Percentiles rank a stretch among this genome's conserved stretches.
phyloP scores from a whole-genome alignment of 1,140 invertebrate species.

The Drosophila seguyi region DNA sequence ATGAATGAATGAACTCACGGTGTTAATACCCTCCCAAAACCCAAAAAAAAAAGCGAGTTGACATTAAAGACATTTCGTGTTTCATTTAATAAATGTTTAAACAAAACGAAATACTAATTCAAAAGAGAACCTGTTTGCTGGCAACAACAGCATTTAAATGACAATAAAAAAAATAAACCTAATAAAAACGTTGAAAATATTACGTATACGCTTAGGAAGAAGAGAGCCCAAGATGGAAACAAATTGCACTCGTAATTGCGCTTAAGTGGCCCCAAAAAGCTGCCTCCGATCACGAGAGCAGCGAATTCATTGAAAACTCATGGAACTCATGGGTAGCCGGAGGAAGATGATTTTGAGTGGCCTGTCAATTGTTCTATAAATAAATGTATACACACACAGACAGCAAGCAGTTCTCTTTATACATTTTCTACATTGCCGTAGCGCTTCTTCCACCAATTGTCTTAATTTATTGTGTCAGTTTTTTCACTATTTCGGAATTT shows the following conservation, averaged over 20 bases:
- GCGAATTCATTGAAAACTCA: conserved; percentile 69
- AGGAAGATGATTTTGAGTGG: conserved; percentile 62
- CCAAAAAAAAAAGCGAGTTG: conserved; percentile 62
- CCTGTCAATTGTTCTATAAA: conserved; percentile 79
- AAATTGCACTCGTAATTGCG: conserved; percentile 79
- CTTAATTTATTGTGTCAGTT: conserved; percentile 60
- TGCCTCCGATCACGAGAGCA: conserved; percentile 56
- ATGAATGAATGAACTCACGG: conserved; percentile 76
- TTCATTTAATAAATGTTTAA: conserved; percentile 61
- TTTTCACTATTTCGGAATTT: conserved; percentile 47
- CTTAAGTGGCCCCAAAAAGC: conserved; percentile 70
- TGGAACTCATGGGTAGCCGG: conserved; percentile 19
- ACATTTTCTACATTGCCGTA: background rate
- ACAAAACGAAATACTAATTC: conserved; percentile 57
- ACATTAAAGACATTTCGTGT: conserved; percentile 63
- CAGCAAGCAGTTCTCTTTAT: background rate
- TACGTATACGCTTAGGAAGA: conserved; percentile 64
- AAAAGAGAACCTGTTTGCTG: conserved; percentile 61
- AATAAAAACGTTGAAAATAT: conserved; percentile 82
- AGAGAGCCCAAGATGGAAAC: conserved; percentile 67
- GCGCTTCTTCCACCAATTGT: conserved; percentile 46
- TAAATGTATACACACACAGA: conserved; percentile 43
- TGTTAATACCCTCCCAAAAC: conserved; percentile 80
- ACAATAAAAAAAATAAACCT: conserved; percentile 69
- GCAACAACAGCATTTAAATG: conserved; percentile 62